Evolutionary conservation across 92 coral and sea anemone species (phyloP).

Genomic region (Heliopora coerulea): DNA sequence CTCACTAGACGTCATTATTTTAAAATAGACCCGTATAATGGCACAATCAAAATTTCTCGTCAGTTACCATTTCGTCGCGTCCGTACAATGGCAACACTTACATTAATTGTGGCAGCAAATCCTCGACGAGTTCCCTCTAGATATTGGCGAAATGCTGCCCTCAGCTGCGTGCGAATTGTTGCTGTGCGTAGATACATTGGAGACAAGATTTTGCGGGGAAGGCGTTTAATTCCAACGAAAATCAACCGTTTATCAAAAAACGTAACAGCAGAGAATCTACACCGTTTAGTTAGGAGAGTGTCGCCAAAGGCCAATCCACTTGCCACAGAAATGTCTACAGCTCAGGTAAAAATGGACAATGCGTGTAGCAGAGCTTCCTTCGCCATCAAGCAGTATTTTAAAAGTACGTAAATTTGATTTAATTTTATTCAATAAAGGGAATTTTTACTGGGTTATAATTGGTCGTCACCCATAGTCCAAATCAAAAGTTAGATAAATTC

Average conservation of each 20-base stretch:
- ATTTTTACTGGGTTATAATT: too few relatives aligned
- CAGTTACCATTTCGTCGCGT: not conserved
- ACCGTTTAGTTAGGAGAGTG: constrained; percentile 32
- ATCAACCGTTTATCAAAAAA: constrained; percentile 14
- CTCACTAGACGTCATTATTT: constrained; percentile 21
- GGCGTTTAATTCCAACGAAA: not conserved
- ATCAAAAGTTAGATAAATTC: too few relatives aligned
- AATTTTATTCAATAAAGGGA: not conserved
- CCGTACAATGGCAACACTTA: not conserved
- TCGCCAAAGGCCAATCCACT: constrained; percentile 18
- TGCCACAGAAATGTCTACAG: constrained; percentile 18
- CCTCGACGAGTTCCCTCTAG: not conserved
- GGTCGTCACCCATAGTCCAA: too few relatives aligned
- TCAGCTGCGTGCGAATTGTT: constrained; percentile 28
- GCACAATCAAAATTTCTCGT: constrained; percentile 8
- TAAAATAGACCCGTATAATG: constrained; percentile 2
- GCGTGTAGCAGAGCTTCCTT: constrained; percentile 10
- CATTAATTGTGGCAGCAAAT: constrained; percentile 15
- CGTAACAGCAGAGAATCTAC: constrained; percentile 42
- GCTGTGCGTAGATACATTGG: constrained; percentile 22
- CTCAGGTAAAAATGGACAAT: constrained; percentile 14
- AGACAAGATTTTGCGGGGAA: constrained; percentile 12
- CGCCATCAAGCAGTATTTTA: constrained; percentile 13
- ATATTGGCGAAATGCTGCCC: not conserved
- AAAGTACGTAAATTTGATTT: not conserved